A percentile compares a stretch with the other conserved stretches of the same genome.
These are phyloP conservation scores for Sarcophaga bullata DNA, from an alignment of 1,140 invertebrate genomes.

Conservation along the genomic window DNA sequence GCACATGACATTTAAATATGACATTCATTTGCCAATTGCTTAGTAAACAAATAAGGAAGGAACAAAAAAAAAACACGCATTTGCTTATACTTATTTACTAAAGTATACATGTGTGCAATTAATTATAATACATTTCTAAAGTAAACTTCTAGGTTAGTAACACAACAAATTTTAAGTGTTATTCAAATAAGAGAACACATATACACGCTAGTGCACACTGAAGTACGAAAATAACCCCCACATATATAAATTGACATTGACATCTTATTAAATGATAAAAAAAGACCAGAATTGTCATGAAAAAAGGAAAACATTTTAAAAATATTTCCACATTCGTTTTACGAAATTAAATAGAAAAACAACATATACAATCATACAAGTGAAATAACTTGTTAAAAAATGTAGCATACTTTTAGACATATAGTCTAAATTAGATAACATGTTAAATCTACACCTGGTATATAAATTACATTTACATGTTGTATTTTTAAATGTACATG, in stretches of 20 bases:
- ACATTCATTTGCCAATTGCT: neutral
- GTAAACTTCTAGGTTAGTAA: slow-evolving; percentile 21
- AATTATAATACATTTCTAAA: neutral
- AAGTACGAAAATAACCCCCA: neutral
- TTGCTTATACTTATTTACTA: too few relatives aligned
- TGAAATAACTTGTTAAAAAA: too few relatives aligned
- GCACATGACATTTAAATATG: neutral
- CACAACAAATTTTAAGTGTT: neutral
- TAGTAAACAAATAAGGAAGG: neutral
- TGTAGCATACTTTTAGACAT: neutral
- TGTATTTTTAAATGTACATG: too few relatives aligned
- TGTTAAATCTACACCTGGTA: neutral
- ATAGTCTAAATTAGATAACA: slow-evolving; percentile 14
- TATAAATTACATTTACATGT: neutral
- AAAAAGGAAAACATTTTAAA: neutral
- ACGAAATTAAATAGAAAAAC: neutral
- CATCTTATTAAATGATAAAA: neutral
- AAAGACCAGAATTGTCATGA: neutral
- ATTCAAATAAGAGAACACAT: neutral
- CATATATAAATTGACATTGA: slow-evolving; percentile 21
- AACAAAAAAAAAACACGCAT: too few relatives aligned
- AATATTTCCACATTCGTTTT: neutral
- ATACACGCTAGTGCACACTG: neutral
- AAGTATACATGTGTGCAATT: neutral
- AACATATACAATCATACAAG: too few relatives aligned